Conservation (phyloP, 2,888 invertebrate species). For the Lordiphosa fenestrarum region DNA sequence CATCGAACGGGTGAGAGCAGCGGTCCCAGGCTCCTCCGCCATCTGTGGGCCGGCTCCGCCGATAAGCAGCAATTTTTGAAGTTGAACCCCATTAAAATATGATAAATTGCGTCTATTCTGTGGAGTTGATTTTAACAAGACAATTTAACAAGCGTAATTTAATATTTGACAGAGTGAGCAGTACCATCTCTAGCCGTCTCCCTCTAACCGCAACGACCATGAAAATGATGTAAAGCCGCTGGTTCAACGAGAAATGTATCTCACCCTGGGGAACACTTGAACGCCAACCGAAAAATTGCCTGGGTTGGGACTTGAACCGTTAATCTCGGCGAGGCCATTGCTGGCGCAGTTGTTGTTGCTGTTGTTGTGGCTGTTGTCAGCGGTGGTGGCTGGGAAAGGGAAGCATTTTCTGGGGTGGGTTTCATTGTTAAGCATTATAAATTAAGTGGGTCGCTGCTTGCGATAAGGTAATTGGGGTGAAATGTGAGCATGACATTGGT, state of each 20-base stretch:
- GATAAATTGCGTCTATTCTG: constrained; percentile 77
- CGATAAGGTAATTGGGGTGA: constrained; percentile 80
- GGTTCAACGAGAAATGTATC: constrained; percentile 74
- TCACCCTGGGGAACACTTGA: constrained; percentile 79
- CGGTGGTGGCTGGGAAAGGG: constrained; percentile 31
- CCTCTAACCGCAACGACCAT: constrained; percentile 68
- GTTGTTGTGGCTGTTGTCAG: constrained; percentile 3
- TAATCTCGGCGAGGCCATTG: constrained; percentile 51
- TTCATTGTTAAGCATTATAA: constrained; percentile 75
- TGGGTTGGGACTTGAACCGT: constrained; percentile 62
- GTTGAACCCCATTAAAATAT: constrained; percentile 75
- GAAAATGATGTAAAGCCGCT: constrained; percentile 70
- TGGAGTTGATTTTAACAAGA: constrained; percentile 78
- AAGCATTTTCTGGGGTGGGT: constrained; percentile 35
- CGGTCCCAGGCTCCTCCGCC: constrained; percentile 11
- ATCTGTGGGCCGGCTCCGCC: constrained; percentile 14
- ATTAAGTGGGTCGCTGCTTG: constrained; percentile 76
- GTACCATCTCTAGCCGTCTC: constrained; percentile 23
- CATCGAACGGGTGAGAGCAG: constrained; percentile 37
- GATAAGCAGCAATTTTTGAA: constrained; percentile 52
- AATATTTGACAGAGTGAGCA: constrained; percentile 75
- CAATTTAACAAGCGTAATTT: constrained; percentile 80
- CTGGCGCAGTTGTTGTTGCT: constrained; percentile 14
- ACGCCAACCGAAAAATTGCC: constrained; percentile 74
- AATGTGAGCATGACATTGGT: constrained; percentile 62